A percentile compares a stretch with the other conserved stretches of the same genome.
Evolutionary conservation across 2,113 vertebrate species (phyloP).

Genomic region (Amphiprion percula): DNA sequence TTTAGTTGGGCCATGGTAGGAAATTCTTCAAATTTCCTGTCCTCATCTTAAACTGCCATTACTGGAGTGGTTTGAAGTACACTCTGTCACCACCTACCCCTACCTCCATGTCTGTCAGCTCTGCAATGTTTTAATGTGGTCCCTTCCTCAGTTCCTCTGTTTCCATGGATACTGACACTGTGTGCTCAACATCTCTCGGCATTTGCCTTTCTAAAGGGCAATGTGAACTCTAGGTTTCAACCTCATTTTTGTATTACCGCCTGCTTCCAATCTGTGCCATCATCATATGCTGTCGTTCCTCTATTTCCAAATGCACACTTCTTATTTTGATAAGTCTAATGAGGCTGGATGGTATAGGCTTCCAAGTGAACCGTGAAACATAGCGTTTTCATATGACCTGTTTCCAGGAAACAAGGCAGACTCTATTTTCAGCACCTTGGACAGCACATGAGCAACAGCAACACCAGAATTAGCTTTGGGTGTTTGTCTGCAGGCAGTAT

Average conservation of each 20-base stretch:
- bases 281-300: constrained; percentile 13
- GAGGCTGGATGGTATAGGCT: constrained; percentile 38
- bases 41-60: constrained; percentile 54
- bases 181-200: constrained; percentile 79
- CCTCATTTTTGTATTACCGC: constrained; percentile 34
- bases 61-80: constrained; percentile 36
- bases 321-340: constrained; percentile 39
- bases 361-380: constrained; percentile 44
- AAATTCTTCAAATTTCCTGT: constrained; percentile 45
- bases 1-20: not conserved
- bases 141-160: constrained; percentile 79
- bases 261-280: constrained; percentile 5
- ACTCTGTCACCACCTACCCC: constrained; percentile 34
- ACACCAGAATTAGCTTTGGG: constrained; percentile 24
- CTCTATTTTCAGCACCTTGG: constrained; percentile 75
- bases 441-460: constrained; percentile 54
- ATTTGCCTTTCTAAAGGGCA: constrained; percentile 86
- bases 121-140: constrained; percentile 73
- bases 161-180: constrained; percentile 86
- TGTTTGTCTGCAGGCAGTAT: constrained; percentile 25
- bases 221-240: constrained; percentile 75
- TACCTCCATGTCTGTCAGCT: constrained; percentile 70
- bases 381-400: constrained; percentile 61
- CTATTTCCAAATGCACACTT: constrained; percentile 9
- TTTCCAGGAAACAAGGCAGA: constrained; percentile 68